These are phyloP conservation scores for Archaeoteleia sp. DNA, from an alignment of 2,888 invertebrate genomes.

Conservation along the genomic window DNA sequence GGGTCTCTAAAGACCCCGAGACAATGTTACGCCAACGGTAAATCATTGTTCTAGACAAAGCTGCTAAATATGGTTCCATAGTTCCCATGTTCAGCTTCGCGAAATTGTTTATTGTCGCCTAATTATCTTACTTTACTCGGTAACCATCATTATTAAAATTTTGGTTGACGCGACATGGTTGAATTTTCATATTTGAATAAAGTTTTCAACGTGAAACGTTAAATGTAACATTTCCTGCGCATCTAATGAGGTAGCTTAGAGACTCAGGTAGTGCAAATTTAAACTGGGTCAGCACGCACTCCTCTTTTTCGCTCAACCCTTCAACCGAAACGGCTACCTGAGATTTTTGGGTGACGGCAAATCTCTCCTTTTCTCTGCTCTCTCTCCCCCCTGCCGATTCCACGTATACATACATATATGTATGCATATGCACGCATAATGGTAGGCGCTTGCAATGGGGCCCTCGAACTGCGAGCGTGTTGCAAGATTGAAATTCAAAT, in stretches of 20 bases:
- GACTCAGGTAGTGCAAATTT: slow-evolving; percentile 62
- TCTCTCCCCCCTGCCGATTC: slow-evolving; percentile 40
- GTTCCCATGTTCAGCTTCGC: too few species aligned
- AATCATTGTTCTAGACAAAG: too few species aligned
- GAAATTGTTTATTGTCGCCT: too few species aligned
- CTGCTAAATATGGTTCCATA: too few species aligned
- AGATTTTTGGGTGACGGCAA: slow-evolving; percentile 59
- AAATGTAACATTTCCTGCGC: slow-evolving; percentile 24
- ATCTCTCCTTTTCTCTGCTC: slow-evolving; percentile 43
- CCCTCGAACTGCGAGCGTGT: slow-evolving; percentile 61
- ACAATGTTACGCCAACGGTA: too few species aligned
- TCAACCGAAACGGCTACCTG: slow-evolving; percentile 60
- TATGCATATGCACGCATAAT: slow-evolving; percentile 47
- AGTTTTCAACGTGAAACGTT: slow-evolving; percentile 4
- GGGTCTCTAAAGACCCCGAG: too few species aligned
- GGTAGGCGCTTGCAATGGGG: slow-evolving; percentile 34
- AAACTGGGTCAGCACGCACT: slow-evolving; percentile 60
- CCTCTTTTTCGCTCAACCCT: slow-evolving; percentile 60
- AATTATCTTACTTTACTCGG: too few species aligned
- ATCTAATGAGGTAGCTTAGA: slow-evolving; percentile 70
- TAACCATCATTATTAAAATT: too few species aligned
- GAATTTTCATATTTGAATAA: too few species aligned
- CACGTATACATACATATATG: too few species aligned
- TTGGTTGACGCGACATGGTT: too few species aligned
- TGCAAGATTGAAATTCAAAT: slow-evolving; percentile 74